Percentiles rank a stretch among this genome's conserved stretches.
Conservation (phyloP, 2,113 vertebrate species). For the Microtus pennsylvanicus region DNA sequence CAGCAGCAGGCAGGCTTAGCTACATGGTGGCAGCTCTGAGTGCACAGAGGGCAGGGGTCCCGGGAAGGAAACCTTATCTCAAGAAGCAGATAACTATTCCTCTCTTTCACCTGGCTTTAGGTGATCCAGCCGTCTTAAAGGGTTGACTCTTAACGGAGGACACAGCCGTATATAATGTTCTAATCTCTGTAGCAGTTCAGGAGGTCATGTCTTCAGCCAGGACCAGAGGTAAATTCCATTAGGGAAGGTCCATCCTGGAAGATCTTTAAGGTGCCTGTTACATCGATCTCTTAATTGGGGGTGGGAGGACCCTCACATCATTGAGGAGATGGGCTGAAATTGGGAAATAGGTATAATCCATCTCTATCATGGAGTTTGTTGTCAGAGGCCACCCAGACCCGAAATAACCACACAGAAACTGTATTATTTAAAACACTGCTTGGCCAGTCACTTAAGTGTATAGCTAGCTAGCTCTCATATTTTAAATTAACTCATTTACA, state of each 20-base stretch:
- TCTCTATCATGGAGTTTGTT: neutral
- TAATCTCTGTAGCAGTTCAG: neutral
- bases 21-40: too few relatives aligned
- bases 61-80: neutral
- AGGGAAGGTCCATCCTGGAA: neutral
- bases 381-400: too few relatives aligned
- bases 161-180: neutral
- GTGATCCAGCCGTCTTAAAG: neutral
- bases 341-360: neutral
- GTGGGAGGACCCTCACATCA: neutral
- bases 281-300: neutral
- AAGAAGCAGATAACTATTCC: neutral
- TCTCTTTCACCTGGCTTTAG: neutral
- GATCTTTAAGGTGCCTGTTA: neutral
- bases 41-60: neutral
- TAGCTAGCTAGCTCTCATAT: too few relatives aligned
- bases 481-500: too few relatives aligned
- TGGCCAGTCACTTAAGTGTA: too few relatives aligned
- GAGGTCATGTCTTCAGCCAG: neutral
- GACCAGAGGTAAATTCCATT: neutral
- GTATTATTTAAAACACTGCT: too few relatives aligned
- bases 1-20: neutral
- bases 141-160: neutral
- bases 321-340: neutral
- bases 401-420: too few relatives aligned